Evolutionary conservation across 1,140 invertebrate genomes (phyloP).

Genomic region (Andrena cerasifolii): DNA sequence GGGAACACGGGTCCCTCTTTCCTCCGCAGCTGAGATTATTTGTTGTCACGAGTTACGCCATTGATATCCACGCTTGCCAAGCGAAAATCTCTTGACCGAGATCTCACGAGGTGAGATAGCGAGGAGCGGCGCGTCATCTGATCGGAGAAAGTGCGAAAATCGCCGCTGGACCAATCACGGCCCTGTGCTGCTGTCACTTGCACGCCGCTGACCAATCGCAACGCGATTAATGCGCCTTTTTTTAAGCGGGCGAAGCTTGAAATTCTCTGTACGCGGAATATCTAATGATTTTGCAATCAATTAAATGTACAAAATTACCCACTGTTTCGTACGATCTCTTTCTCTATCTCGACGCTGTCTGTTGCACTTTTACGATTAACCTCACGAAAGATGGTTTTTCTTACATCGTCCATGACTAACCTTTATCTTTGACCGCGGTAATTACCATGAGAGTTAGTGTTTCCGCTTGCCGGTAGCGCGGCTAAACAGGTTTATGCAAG

Average conservation of each 20-base stretch:
- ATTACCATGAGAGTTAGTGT: background rate
- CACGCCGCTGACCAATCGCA: conserved; percentile 25
- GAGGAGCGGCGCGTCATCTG: conserved; percentile 42
- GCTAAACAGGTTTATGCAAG: conserved; percentile 1
- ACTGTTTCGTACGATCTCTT: too few species aligned
- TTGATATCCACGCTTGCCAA: conserved; percentile 33
- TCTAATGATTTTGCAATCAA: too few species aligned
- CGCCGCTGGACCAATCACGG: conserved; percentile 44
- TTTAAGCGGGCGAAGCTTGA: background rate
- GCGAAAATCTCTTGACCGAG: conserved; percentile 37
- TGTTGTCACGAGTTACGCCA: conserved; percentile 41
- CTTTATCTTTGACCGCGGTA: background rate
- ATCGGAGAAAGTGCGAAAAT: conserved; percentile 67
- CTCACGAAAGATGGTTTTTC: background rate
- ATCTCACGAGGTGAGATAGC: conserved; percentile 29
- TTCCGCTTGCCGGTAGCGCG: background rate
- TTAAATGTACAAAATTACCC: too few species aligned
- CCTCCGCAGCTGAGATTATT: conserved; percentile 5
- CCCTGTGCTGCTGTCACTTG: conserved; percentile 26
- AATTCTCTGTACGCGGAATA: too few species aligned
- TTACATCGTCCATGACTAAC: background rate
- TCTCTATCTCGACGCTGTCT: too few species aligned
- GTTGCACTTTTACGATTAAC: background rate
- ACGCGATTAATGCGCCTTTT: conserved; percentile 35
- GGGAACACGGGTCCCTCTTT: background rate